Conservation (phyloP, 2,113 vertebrate species). For the Chlamydotis undulata region DNA sequence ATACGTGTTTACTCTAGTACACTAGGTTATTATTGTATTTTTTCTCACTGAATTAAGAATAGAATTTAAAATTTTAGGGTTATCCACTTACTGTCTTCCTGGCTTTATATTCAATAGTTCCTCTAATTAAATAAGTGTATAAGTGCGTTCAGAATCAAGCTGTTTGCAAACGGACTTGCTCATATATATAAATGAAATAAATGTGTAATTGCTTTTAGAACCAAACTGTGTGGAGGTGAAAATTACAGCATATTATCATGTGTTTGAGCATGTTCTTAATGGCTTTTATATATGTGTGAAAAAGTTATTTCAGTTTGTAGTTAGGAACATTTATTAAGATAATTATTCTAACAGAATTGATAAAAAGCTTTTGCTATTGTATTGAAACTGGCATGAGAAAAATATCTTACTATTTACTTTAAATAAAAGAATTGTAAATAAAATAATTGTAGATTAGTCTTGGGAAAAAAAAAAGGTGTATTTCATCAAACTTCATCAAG, state of each 20-base stretch:
- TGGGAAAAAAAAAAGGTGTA: accelerated
- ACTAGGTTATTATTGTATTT: background rate
- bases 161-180: background rate
- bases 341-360: background rate
- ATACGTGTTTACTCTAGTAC: background rate
- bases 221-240: background rate
- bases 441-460: background rate
- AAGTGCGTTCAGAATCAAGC: background rate
- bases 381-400: background rate
- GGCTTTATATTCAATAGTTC: background rate
- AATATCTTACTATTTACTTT: background rate
- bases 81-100: background rate
- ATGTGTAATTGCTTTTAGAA: background rate
- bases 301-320: background rate
- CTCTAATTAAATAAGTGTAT: background rate
- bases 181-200: background rate
- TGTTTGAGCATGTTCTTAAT: background rate
- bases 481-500: background rate
- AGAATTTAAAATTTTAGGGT: background rate
- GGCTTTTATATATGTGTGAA: background rate
- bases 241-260: background rate
- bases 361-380: background rate
- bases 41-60: background rate
- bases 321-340: background rate
- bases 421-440: background rate